Evolutionary conservation across 2,113 vertebrate species (phyloP), one percentile per base, ranked within the genome.

Genomic region (Eulacestoma nigropectus): DNA sequence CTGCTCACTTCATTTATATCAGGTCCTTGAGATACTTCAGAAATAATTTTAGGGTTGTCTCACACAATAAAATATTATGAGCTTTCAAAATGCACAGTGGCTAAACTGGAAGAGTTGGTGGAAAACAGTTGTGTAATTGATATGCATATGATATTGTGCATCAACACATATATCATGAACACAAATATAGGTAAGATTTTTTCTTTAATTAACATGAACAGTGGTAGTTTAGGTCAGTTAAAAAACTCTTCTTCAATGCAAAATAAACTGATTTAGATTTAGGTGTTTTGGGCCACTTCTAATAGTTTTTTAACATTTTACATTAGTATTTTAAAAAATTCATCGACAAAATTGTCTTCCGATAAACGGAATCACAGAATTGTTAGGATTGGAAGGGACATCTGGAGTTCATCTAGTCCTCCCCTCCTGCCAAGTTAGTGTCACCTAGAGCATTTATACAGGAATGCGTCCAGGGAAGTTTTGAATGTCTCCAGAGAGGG

Each of bases 81-180:
- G 3, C 7, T 90, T 94, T 89, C 63, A 84, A 60, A 33, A 49
- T 44, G 3, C 26, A 22, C 8, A 55, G 29, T 12, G 10, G 30
- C 1, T 78, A 65, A 83, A 42, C 11, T 35, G 15, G 1, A 1
- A 69, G 13, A 35, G 5, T 41, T 64, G 6, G 17, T 49, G 7
- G 33, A 39, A 67, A 69, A 52, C 5, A 44, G 3, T 7, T 44
- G 10, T 33, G 37, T 42, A 73, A 49, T 29, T 52, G 17, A 62
- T 67, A 64, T 0, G 0, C 1, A 1, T 30, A 16, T 32, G 9
- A 35, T 49, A 59, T 15, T 75, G 9, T 46, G 11, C 30, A 57
- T 49, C 13, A 23, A 75, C 47, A 44, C 1, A 52, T 25, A n/a
- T 7, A 56, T 9, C 8, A 67, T 37, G 3, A 20, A 30, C 59